Conservation (phyloP, 2,888 invertebrate species). For the Drosophila ezoana region DNA sequence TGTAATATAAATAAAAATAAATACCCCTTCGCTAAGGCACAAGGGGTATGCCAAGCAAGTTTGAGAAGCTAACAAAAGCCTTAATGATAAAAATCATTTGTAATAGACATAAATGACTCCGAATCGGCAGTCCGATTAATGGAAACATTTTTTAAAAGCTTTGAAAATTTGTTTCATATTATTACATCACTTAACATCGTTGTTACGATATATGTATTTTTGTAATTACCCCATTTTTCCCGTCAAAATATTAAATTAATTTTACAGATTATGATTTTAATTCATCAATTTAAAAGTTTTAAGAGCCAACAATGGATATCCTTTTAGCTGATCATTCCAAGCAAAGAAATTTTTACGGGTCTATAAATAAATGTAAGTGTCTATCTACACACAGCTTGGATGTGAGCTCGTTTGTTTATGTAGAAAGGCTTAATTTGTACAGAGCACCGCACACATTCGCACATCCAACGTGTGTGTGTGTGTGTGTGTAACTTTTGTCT, state of each 20-base stretch:
- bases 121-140: no score
- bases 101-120: no score
- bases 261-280: not conserved
- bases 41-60: slow-evolving; percentile 4
- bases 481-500: slow-evolving; percentile 70
- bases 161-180: no score
- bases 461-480: slow-evolving; percentile 23
- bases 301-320: slow-evolving; percentile 7
- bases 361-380: slow-evolving; percentile 52
- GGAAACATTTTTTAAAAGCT: no score
- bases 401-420: slow-evolving; percentile 76
- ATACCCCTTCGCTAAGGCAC: slow-evolving; percentile 12
- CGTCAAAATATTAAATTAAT: not conserved
- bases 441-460: slow-evolving; percentile 38
- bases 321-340: not conserved
- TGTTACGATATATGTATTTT: no score
- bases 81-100: not conserved
- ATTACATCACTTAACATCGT: no score
- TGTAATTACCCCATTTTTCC: no score
- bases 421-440: slow-evolving; percentile 81
- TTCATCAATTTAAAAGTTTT: not conserved
- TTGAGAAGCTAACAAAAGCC: not conserved
- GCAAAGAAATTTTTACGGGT: slow-evolving; percentile 20
- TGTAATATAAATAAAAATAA: slow-evolving; percentile 19
- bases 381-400: slow-evolving; percentile 56